Percentiles rank a stretch among this genome's conserved stretches.
These are phyloP conservation scores for Melospiza georgiana DNA, from an alignment of 2,113 vertebrate species.

Conservation along the genomic window DNA sequence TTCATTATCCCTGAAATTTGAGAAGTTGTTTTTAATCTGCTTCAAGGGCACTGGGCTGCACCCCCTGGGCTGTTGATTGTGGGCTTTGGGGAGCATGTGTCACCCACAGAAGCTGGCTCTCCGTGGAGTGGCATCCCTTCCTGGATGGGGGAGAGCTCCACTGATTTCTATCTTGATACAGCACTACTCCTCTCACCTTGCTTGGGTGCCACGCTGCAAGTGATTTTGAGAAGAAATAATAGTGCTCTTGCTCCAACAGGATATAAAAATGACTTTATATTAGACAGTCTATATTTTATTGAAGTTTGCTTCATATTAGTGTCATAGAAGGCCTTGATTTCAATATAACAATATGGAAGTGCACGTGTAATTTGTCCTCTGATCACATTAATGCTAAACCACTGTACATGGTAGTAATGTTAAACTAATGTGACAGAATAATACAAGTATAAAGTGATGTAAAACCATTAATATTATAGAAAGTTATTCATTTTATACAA, in stretches of 20 bases:
- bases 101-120: neutral
- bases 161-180: neutral
- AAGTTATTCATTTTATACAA: constrained; percentile 57
- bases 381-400: constrained; percentile 66
- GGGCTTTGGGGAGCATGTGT: fast-evolving
- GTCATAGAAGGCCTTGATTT: constrained; percentile 63
- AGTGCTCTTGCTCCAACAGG: constrained; percentile 39
- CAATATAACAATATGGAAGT: constrained; percentile 70
- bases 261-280: constrained; percentile 60
- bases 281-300: constrained; percentile 61
- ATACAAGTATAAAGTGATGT: constrained; percentile 63
- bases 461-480: constrained; percentile 68
- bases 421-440: constrained; percentile 71
- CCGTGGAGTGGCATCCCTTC: fast-evolving
- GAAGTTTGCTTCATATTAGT: constrained; percentile 63
- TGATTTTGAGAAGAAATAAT: constrained; percentile 28
- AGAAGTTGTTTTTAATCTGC: neutral
- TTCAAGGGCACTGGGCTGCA: neutral
- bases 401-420: constrained; percentile 57
- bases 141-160: fast-evolving
- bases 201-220: neutral
- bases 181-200: fast-evolving
- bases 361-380: constrained; percentile 68
- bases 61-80: fast-evolving
- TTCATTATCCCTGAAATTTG: neutral